Conservation (phyloP, 2,888 invertebrate species). For the Lapara coniferarum region DNA sequence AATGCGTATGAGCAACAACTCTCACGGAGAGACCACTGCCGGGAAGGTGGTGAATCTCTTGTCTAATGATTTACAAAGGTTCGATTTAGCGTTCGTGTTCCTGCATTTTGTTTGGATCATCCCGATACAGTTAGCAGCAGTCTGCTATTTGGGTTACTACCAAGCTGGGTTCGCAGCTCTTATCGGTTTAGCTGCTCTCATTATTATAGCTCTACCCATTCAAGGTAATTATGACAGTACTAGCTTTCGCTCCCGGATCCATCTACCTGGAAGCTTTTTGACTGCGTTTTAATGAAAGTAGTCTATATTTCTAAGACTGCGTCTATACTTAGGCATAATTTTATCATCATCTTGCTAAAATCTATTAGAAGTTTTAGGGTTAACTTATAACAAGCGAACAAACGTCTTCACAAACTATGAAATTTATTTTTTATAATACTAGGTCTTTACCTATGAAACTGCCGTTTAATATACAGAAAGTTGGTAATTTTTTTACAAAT, state of each 20-base stretch:
- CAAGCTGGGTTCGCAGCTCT: constrained; percentile 87
- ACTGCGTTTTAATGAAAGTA: background rate
- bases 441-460: too few species aligned
- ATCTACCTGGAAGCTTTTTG: background rate
- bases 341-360: too few species aligned
- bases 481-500: too few species aligned
- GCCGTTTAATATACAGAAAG: too few species aligned
- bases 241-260: background rate
- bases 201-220: constrained; percentile 89
- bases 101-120: constrained; percentile 93
- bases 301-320: too few species aligned
- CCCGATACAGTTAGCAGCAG: constrained; percentile 85
- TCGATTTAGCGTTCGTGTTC: constrained; percentile 89
- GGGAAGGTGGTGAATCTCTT: constrained; percentile 95
- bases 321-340: too few species aligned
- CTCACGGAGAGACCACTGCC: constrained; percentile 91
- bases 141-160: constrained; percentile 87
- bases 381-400: too few species aligned
- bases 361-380: too few species aligned
- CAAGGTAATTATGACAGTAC: constrained; percentile 83
- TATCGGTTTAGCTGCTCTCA: constrained; percentile 86
- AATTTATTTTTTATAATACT: too few species aligned
- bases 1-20: constrained; percentile 79
- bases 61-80: constrained; percentile 94
- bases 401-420: too few species aligned